Evolutionary conservation across 2,888 invertebrate genomes (phyloP).

Genomic region (Oxyteleia sp.): DNA sequence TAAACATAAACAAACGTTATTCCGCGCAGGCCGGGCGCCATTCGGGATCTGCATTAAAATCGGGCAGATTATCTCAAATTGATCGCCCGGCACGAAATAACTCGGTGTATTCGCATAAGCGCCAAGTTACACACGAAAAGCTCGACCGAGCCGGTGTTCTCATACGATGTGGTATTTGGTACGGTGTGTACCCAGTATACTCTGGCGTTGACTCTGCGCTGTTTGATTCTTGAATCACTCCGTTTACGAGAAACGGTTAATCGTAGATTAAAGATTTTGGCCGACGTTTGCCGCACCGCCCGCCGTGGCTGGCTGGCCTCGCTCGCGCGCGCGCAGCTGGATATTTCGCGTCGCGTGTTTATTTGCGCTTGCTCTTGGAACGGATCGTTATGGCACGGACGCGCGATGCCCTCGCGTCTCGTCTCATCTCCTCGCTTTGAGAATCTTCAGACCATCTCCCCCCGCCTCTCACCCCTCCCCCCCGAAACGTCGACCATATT

Average conservation of each 20-base stretch:
- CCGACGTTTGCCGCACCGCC: constrained; percentile 72
- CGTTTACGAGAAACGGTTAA: constrained; percentile 84
- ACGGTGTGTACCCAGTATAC: constrained; percentile 86
- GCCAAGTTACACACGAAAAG: constrained; percentile 75
- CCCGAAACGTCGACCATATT: constrained; percentile 46
- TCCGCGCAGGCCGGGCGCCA: constrained; percentile 16
- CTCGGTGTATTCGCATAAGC: constrained; percentile 74
- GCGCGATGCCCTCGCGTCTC: constrained; percentile 40
- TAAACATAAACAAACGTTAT: constrained; percentile 46
- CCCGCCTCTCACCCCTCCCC: too few species aligned
- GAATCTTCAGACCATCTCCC: constrained; percentile 56
- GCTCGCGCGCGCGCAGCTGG: constrained; percentile 68
- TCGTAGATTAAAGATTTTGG: constrained; percentile 87
- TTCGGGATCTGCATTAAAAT: constrained; percentile 59
- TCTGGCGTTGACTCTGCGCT: constrained; percentile 85
- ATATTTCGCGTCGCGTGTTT: constrained; percentile 73
- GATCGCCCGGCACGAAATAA: constrained; percentile 65
- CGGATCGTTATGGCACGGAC: constrained; percentile 73
- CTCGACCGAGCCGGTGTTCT: constrained; percentile 73
- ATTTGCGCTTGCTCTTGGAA: constrained; percentile 76
- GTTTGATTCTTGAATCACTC: constrained; percentile 87
- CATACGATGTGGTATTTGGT: constrained; percentile 79
- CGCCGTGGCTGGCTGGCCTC: constrained; percentile 31
- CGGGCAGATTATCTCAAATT: constrained; percentile 66
- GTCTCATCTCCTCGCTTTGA: constrained; percentile 36